Base-by-base conservation (phyloP, 2,797 vertebrate species). In the Erithacus rubecula region DNA sequence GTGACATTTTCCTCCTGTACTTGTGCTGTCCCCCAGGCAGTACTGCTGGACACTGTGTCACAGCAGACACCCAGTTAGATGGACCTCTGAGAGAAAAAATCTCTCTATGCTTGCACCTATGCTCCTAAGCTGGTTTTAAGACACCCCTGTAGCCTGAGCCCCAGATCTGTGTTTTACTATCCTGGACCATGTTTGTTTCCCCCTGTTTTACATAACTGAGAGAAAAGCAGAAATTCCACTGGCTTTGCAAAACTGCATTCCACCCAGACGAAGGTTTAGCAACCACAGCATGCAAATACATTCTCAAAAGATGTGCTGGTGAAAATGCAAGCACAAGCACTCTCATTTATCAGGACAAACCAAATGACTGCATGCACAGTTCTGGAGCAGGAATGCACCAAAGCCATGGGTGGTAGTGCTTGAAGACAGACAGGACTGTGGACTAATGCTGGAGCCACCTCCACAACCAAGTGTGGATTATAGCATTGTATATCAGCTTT, bases 271-370 rank as follows among this genome's bases (percentile, higher is more conserved):
- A 94, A 87, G 70, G 81, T 56, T 94, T 79, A 72, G 77, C 90
- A 90, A 90, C 47, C 34, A 46, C 34, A 46, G 77, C 32, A 49
- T 82, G 70, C 77, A 95, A 87, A 84, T 37, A 78, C 23, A 67
- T 53, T 69, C 76, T 88, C 71, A 87, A 68, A 84, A 67, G 86
- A 84, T 52, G 36, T 60, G 65, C 83, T 77, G 53, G 60, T 70
- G 87, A 87, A 95, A 95, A 60, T 49, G 77, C 92, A 94, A 93
- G 86, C 70, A 67, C 79, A 94, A 92, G 88, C 88, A 74, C 37
- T 89, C 72, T 81, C 36, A 58, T 94, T 90, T 80, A 49, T 75
- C 52, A 87, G 83, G 94, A 90, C 71, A 83, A 83, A 51, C 46
- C 22, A 56, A 87, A 56, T 1, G 27, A 89, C 39, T 83, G 81